These are phyloP conservation scores for Parascotia fuliginaria DNA, from an alignment of 2,888 invertebrate species.

Conservation along the genomic window DNA sequence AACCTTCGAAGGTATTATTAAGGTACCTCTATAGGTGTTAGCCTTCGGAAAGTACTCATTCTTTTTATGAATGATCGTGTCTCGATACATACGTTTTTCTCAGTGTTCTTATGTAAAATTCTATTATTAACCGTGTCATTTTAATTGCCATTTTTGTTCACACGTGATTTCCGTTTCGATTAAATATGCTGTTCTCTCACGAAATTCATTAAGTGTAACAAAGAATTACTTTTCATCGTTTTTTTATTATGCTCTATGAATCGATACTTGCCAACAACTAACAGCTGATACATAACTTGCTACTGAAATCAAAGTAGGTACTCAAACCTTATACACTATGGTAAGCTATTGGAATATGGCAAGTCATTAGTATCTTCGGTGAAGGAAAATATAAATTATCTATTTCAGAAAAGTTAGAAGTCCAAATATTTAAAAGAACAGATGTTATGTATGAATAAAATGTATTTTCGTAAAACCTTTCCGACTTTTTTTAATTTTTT, in stretches of 20 bases:
- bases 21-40: constrained; percentile 34
- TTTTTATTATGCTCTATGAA: not conserved
- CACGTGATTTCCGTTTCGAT: constrained; percentile 38
- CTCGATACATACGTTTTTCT: constrained; percentile 24
- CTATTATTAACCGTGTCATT: constrained; percentile 40
- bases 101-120: constrained; percentile 29
- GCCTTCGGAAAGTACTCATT: constrained; percentile 32
- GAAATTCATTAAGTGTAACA: constrained; percentile 13
- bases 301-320: not conserved
- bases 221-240: constrained; percentile 8
- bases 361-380: not conserved
- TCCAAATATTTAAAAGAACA: constrained; percentile 13
- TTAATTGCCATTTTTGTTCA: constrained; percentile 37
- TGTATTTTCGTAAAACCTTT: constrained; percentile 12
- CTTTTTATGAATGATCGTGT: constrained; percentile 41
- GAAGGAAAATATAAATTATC: not conserved
- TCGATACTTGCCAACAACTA: not conserved
- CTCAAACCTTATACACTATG: not conserved
- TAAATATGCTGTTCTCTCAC: constrained; percentile 24
- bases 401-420: not conserved
- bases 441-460: constrained; percentile 26
- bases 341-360: not conserved
- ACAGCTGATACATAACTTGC: not conserved
- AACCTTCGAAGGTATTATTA: constrained; percentile 27
- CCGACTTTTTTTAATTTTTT: no score